Evolutionary conservation across 2,797 vertebrate species (phyloP).

Genomic region (Pogonophryne albipinna): DNA sequence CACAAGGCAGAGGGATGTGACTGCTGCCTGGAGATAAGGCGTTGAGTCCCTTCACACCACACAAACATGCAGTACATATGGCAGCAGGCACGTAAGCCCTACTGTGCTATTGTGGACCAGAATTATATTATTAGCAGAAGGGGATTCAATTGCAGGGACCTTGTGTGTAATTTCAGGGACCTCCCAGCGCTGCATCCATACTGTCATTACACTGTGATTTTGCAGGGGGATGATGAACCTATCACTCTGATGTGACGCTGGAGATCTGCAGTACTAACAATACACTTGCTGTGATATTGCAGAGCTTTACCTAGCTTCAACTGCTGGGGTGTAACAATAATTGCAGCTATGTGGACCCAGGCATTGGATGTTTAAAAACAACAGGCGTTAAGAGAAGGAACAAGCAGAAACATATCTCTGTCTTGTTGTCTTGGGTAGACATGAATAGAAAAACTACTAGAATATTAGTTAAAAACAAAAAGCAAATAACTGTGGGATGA

Average conservation of each 20-base stretch:
- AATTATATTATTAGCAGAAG: conserved; percentile 43
- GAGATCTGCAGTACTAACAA: conserved; percentile 30
- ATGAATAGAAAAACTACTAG: conserved; percentile 4
- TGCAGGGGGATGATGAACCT: conserved; percentile 49
- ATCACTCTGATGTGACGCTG: conserved; percentile 40
- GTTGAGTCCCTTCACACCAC: conserved; percentile 18
- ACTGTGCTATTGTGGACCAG: conserved; percentile 27
- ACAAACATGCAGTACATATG: not conserved
- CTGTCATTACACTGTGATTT: conserved; percentile 49
- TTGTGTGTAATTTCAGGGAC: conserved; percentile 31
- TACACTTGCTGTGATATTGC: conserved; percentile 29
- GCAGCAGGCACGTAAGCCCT: conserved; percentile 34
- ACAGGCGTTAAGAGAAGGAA: not conserved
- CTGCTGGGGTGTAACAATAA: conserved; percentile 18
- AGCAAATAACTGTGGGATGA: conserved; percentile 20
- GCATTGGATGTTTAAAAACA: conserved; percentile 10
- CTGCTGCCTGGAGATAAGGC: conserved; percentile 56
- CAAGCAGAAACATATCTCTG: not conserved
- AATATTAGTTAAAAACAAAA: conserved; percentile 1
- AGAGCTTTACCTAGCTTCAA: not conserved
- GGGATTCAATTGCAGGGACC: conserved; percentile 55
- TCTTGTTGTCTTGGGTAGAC: conserved; percentile 15
- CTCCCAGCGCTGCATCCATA: conserved; percentile 46
- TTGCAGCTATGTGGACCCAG: not conserved
- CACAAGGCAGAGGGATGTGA: conserved; percentile 47